Evolutionary conservation across 2,797 vertebrate genomes (phyloP), one percentile per base, ranked within the genome.

Genomic region (Ctenopoma multispine): DNA sequence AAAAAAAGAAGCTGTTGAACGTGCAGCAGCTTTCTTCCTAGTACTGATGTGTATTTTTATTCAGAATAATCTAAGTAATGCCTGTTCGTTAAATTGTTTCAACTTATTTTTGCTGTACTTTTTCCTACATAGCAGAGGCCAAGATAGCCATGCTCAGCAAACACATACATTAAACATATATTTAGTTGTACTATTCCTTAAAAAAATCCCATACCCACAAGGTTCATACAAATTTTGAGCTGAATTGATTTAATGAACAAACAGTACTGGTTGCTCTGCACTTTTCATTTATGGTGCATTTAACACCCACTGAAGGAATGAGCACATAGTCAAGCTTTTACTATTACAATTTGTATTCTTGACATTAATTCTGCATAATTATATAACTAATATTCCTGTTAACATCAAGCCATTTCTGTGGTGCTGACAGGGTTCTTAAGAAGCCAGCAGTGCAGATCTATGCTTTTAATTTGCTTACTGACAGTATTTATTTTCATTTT

Each of bases 1-100:
- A 59, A 14, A 56, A 81, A 18, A 83, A 63, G 44, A 60, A 50
- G 50, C 27, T 65, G 66, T 40, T 81, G 11, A 82, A 76, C 10
- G 36, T 47, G 0, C 48, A 34, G 59, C n/a, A 18, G 34, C 2
- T 41, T n/a, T 41, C 9, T 49, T 51, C 38, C 7, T 69, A n/a
- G n/a, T n/a, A 38, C 20, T 24, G 13, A 43, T 46, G 18, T 49
- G 2, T 15, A 46, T 41, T 40, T 41, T 53, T 47, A 20, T 20
- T 61, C 27, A 60, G 36, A 7, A 51, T 48, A 24, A 18, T 18
- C 7, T n/a, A 40, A 12, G 38, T 40, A 40, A 40, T 12, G 4
- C 29, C 11, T 21, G 15, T 27, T 56, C 6, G 50, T 68, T 49
- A 55, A 48, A 56, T 29, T 20, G 9, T 13, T 44, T 44, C 20